Conservation (phyloP, 1,140 invertebrate genomes). For the Phymorhynchus buccinoides region DNA sequence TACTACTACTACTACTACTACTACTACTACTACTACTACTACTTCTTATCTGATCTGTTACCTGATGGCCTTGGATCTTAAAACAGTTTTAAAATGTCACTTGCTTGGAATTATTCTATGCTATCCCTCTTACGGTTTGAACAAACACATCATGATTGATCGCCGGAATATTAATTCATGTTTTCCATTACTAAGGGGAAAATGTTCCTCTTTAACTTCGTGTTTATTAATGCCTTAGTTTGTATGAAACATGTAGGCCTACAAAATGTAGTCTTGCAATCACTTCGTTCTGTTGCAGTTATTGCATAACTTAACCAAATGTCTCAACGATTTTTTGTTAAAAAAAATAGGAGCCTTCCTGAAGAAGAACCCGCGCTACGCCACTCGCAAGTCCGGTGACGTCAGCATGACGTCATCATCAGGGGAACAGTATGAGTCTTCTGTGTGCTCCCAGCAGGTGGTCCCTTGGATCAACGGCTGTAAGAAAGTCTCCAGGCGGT, state of each 20-base stretch:
- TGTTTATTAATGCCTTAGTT: no score
- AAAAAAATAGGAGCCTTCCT: not conserved
- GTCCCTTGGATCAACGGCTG: conserved; percentile 39
- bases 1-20: not conserved
- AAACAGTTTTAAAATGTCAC: not conserved
- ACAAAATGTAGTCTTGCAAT: no score
- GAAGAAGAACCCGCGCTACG: not conserved
- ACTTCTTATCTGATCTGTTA: not conserved
- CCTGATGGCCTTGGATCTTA: not conserved
- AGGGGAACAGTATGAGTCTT: not conserved
- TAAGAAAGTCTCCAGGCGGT: conserved; percentile 41
- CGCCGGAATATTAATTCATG: no score
- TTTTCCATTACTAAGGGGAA: no score
- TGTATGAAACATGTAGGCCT: no score
- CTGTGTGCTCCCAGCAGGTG: not conserved
- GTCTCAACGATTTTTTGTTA: no score
- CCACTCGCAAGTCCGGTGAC: not conserved
- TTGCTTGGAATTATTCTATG: not conserved
- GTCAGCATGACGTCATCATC: not conserved
- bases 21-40: not conserved
- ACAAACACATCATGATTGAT: no score
- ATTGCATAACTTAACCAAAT: no score
- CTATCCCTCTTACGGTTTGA: not conserved
- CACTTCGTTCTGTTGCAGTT: no score
- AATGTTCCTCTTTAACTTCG: no score